A percentile compares a stretch with the other conserved stretches of the same genome.
Evolutionary conservation across 2,888 invertebrate species (phyloP).

Genomic region (Microchrysa polita): DNA sequence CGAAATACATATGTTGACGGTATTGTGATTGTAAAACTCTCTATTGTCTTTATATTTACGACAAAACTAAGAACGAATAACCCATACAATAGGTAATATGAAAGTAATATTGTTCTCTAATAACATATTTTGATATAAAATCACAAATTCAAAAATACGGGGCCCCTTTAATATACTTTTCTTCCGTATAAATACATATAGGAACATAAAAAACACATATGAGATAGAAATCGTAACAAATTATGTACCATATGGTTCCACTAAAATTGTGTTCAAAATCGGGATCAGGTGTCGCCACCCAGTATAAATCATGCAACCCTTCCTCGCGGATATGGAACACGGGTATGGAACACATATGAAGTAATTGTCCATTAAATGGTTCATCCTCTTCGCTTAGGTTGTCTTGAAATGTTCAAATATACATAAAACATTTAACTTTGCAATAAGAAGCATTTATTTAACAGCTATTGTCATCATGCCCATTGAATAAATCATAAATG

Average conservation of each 20-base stretch:
- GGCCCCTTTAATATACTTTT: conserved; percentile 8
- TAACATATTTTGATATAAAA: too few species aligned
- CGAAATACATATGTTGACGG: too few species aligned
- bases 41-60: too few species aligned
- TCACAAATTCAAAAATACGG: too few species aligned
- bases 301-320: conserved; percentile 42
- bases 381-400: neutral
- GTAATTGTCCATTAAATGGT: neutral
- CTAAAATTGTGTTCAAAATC: conserved; percentile 60
- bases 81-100: too few species aligned
- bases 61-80: too few species aligned
- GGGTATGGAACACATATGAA: conserved; percentile 5
- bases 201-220: conserved; percentile 8
- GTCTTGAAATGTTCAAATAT: neutral
- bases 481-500: neutral
- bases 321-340: conserved; percentile 13
- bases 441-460: neutral
- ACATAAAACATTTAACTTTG: neutral
- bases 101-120: too few species aligned
- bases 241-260: conserved; percentile 65
- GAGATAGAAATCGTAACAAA: conserved; percentile 54
- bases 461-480: neutral
- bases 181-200: conserved; percentile 1
- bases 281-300: conserved; percentile 62
- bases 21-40: too few species aligned